phyloP scores from a whole-genome alignment of 2,888 invertebrate species.

The Drosophila demipolita region DNA sequence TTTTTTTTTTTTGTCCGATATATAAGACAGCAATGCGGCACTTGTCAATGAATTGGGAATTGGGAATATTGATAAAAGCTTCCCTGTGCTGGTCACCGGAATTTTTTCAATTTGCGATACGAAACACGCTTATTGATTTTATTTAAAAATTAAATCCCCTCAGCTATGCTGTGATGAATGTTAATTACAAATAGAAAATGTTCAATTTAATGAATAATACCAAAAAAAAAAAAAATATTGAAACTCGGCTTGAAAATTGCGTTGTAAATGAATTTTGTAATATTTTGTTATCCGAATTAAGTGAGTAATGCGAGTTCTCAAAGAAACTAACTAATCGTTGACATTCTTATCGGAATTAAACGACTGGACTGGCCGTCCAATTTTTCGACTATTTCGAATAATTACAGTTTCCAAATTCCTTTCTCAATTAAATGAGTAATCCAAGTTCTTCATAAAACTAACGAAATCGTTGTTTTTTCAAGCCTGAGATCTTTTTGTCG shows the following conservation, averaged over 20 bases:
- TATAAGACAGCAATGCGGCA: constrained; percentile 22
- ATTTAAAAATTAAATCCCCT: neutral
- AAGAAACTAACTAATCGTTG: neutral
- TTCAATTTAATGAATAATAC: neutral
- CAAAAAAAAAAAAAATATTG: neutral
- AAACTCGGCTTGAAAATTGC: neutral
- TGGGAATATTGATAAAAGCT: constrained; percentile 41
- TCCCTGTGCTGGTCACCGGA: constrained; percentile 15
- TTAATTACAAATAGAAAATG: neutral
- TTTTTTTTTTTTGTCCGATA: neutral
- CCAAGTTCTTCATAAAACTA: too few species aligned
- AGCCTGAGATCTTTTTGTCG: neutral
- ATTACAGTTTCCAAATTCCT: too few species aligned
- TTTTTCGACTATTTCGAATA: too few species aligned
- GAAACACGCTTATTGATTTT: neutral
- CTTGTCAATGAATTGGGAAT: constrained; percentile 43
- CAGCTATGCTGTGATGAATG: neutral
- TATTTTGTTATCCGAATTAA: neutral
- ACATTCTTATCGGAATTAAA: neutral
- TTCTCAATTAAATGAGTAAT: too few species aligned
- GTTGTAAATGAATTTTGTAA: too few species aligned
- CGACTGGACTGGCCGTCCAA: neutral
- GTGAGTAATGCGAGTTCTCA: neutral
- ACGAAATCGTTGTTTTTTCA: neutral
- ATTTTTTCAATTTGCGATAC: neutral